Evolutionary conservation across 2,113 vertebrate species (phyloP), one percentile per base, ranked within the genome.

Genomic region (Ammodytes dubius): DNA sequence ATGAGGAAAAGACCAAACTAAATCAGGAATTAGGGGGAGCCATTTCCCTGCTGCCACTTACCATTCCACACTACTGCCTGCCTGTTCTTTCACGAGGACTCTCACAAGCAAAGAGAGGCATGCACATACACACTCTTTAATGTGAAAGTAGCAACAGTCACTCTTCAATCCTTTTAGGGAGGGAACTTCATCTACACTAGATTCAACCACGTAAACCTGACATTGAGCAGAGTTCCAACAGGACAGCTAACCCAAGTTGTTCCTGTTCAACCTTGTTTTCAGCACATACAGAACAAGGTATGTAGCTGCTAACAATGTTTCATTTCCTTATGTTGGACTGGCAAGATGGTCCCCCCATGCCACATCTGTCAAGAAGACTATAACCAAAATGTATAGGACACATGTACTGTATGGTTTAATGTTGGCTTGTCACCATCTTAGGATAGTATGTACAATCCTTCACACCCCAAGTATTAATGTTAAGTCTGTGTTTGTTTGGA

Each of bases 1-100:
- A 93, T 89, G 86, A 88, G 88, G 81, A 84, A 90, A 88, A 89
- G 75, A 80, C 77, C 39, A 87, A 91, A 84, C 83, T 88, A 90
- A 27, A 92, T 92, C 89, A 88, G 81, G 82, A 92, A 89, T 89
- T 77, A 89, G 54, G 64, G 80, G 27, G 14, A 69, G 69, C 78
- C 79, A 80, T 87, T 89, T 91, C 82, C 74, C 72, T 43, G 68
- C 87, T 86, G 89, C 84, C 87, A 82, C 82, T 92, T 87, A 87
- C 74, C 58, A 53, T 84, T 83, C 79, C 77, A 81, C 70, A 76
- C 57, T 43, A 59, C 77, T 68, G 81, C 61, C 80, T 56, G 47
- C 27, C 35, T 35, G 52, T 75, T 5, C 47, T 47, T 70, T 77
- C 65, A 67, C 42, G 40, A 8, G 27, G 63, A 68, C 71, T 74